A percentile compares a stretch with the other conserved stretches of the same genome.
Conservation (phyloP, 2,113 vertebrate species). For the Rhea pennata region DNA sequence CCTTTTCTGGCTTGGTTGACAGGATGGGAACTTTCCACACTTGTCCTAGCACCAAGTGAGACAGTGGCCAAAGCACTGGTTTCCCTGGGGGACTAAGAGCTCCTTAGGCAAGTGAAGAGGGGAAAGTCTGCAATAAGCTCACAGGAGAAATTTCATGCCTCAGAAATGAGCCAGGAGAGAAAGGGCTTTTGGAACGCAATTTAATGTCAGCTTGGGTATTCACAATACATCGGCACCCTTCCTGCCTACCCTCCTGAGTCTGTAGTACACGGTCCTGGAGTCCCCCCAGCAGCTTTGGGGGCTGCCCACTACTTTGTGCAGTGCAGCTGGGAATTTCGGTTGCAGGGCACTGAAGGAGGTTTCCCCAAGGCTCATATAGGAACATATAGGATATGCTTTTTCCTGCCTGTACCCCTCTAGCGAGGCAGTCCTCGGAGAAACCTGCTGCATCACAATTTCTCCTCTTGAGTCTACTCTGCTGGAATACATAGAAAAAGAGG, state of each 20-base stretch:
- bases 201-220: not conserved
- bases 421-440: not conserved
- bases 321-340: too few relatives aligned
- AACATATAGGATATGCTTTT: not conserved
- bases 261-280: not conserved
- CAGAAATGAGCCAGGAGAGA: not conserved
- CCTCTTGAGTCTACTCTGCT: not conserved
- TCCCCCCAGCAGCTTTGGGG: not conserved
- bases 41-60: not conserved
- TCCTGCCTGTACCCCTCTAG: not conserved
- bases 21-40: not conserved
- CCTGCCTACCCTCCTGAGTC: not conserved
- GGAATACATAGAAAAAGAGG: not conserved
- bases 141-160: not conserved
- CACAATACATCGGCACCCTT: not conserved
- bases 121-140: not conserved
- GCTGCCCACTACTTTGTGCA: not conserved
- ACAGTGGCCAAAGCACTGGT: not conserved
- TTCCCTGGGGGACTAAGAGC: not conserved
- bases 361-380: not conserved
- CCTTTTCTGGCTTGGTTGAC: not conserved
- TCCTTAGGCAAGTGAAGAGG: not conserved
- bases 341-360: accelerated
- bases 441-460: not conserved
- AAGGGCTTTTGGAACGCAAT: not conserved